Percentiles rank a stretch among this genome's conserved stretches.
phyloP scores from a whole-genome alignment of 2,797 vertebrate genomes.

The Gymnothorax javanicus region DNA sequence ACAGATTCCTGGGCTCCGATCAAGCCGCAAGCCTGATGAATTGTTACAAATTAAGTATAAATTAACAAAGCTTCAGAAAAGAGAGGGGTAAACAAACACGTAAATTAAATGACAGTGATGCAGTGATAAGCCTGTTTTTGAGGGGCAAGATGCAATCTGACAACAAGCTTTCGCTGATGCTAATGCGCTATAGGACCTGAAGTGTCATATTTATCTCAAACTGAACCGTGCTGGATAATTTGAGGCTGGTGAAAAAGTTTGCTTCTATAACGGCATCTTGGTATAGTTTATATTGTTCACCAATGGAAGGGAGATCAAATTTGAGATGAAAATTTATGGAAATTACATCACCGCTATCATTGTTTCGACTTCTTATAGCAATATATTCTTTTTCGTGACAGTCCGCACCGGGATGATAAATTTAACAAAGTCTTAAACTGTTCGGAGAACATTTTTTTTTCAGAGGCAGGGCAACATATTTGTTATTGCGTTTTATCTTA shows the following conservation, averaged over 20 bases:
- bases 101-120: neutral
- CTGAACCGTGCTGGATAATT: conserved; percentile 71
- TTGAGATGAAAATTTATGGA: conserved; percentile 82
- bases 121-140: neutral
- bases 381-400: conserved; percentile 78
- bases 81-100: conserved; percentile 5
- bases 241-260: conserved; percentile 72
- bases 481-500: conserved; percentile 77
- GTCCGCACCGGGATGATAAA: conserved; percentile 75
- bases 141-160: conserved; percentile 5
- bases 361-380: conserved; percentile 79
- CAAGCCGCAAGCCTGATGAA: conserved; percentile 9
- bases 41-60: conserved; percentile 20
- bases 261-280: conserved; percentile 71
- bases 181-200: neutral
- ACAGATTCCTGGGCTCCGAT: neutral
- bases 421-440: conserved; percentile 72
- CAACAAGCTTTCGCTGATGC: neutral
- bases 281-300: conserved; percentile 79
- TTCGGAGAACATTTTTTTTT: conserved; percentile 69
- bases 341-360: conserved; percentile 80
- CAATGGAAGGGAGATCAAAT: conserved; percentile 81
- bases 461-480: conserved; percentile 65
- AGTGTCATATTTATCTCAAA: conserved; percentile 69
- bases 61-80: conserved; percentile 26